Conservation (phyloP, 2,888 invertebrate genomes). For the Sinelater perroti region DNA sequence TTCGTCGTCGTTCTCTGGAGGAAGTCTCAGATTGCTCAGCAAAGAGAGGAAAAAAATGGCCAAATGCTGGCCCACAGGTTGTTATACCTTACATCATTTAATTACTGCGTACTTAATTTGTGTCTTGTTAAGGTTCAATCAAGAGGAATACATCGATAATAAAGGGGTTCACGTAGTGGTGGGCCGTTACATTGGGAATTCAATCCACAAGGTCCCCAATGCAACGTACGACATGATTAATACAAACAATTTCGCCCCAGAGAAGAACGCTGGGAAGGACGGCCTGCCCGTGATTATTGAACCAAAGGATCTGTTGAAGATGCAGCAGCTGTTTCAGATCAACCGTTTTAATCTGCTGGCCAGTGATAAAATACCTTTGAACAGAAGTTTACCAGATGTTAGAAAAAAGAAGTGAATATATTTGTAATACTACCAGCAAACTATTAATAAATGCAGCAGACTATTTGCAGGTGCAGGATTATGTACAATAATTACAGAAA, state of each 20-base stretch:
- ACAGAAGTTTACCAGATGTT: constrained; percentile 84
- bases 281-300: constrained; percentile 83
- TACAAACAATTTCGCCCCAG: constrained; percentile 79
- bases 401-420: constrained; percentile 75
- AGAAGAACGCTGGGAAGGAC: constrained; percentile 77
- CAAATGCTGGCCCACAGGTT: too few species aligned
- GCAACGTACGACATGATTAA: constrained; percentile 77
- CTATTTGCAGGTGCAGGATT: constrained; percentile 62
- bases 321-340: constrained; percentile 81
- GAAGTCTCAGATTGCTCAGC: constrained; percentile 37
- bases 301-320: constrained; percentile 76
- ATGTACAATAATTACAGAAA: constrained; percentile 66
- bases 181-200: constrained; percentile 88
- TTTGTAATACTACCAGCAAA: constrained; percentile 25
- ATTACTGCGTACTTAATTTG: too few species aligned
- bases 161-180: constrained; percentile 85
- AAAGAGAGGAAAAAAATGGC: constrained; percentile 39
- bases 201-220: constrained; percentile 68
- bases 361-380: constrained; percentile 87
- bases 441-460: neutral
- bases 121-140: constrained; percentile 68
- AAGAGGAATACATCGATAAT: constrained; percentile 75
- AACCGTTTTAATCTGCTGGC: constrained; percentile 90
- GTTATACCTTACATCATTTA: too few species aligned
- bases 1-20: constrained; percentile 50